phyloP scores from a whole-genome alignment of 2,888 invertebrate genomes.

The Tenthredo notha region DNA sequence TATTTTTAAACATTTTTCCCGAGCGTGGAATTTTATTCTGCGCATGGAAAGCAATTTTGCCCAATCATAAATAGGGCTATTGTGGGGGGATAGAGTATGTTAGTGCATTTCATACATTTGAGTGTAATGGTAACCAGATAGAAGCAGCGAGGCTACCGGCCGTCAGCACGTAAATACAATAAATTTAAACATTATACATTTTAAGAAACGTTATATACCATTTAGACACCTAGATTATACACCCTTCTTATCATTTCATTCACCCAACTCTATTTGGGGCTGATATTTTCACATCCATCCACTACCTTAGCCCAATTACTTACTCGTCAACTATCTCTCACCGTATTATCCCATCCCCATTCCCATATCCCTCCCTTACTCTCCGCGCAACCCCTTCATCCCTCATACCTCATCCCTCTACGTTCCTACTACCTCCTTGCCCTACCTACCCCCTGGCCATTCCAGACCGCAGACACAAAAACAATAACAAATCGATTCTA shows the following conservation, averaged over 20 bases:
- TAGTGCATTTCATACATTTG: constrained; percentile 78
- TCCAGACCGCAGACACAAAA: constrained; percentile 76
- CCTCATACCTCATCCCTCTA: constrained; percentile 58
- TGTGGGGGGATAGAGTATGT: constrained; percentile 78
- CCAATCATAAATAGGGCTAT: constrained; percentile 79
- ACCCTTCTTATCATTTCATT: neutral
- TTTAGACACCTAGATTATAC: neutral
- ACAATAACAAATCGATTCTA: constrained; percentile 78
- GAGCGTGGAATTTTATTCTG: constrained; percentile 77
- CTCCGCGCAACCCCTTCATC: constrained; percentile 53
- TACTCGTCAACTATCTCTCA: constrained; percentile 48
- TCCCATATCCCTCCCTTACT: constrained; percentile 20
- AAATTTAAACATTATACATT: constrained; percentile 62
- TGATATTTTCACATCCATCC: neutral
- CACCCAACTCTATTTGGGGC: neutral
- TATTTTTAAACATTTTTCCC: constrained; percentile 46
- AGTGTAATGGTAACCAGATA: constrained; percentile 78
- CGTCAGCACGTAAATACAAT: constrained; percentile 75
- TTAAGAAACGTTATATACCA: neutral
- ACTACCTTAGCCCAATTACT: constrained; percentile 19
- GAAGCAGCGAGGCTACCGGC: constrained; percentile 77
- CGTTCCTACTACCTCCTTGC: constrained; percentile 56
- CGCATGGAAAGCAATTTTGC: constrained; percentile 79
- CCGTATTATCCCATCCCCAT: constrained; percentile 37
- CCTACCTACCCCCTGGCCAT: constrained; percentile 67